Conservation (phyloP, 2,888 invertebrate species). For the Pteria penguin region DNA sequence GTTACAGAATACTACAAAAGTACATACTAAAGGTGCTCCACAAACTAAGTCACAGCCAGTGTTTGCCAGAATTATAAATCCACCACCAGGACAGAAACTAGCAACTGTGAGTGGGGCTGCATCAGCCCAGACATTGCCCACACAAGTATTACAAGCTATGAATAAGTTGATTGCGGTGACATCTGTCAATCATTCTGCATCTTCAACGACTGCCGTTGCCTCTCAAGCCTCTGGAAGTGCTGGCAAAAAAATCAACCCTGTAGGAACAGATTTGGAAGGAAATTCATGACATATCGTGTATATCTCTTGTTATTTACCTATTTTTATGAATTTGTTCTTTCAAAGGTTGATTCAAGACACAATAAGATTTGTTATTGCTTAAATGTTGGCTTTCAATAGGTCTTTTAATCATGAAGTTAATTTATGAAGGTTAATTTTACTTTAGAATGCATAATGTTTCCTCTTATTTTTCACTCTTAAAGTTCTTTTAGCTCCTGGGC, state of each 20-base stretch:
- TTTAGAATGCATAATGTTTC: too few relatives aligned
- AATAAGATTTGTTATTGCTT: too few relatives aligned
- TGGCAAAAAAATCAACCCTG: constrained; percentile 15
- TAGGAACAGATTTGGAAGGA: constrained; percentile 14
- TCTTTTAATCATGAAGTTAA: too few relatives aligned
- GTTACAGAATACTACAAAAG: constrained; percentile 58
- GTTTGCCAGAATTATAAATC: constrained; percentile 77
- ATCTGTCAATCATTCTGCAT: constrained; percentile 13
- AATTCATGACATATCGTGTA: constrained; percentile 30
- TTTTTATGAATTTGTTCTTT: too few relatives aligned
- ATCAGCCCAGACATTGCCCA: constrained; percentile 46
- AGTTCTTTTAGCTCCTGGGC: too few relatives aligned
- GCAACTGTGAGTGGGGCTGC: constrained; percentile 54
- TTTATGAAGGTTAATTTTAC: too few relatives aligned
- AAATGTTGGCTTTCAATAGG: too few relatives aligned
- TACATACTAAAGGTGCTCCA: constrained; percentile 57
- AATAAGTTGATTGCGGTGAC: constrained; percentile 52
- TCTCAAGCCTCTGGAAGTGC: constrained; percentile 12
- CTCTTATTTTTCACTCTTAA: too few relatives aligned
- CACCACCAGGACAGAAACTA: constrained; percentile 72
- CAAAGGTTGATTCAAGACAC: too few relatives aligned
- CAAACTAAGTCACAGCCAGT: constrained; percentile 73
- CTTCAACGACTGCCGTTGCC: constrained; percentile 16
- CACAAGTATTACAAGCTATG: constrained; percentile 53
- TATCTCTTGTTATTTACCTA: too few relatives aligned